Percentiles rank a stretch among this genome's conserved stretches.
phyloP scores from a whole-genome alignment of 1,140 invertebrate species.

The Drosophila sp. region DNA sequence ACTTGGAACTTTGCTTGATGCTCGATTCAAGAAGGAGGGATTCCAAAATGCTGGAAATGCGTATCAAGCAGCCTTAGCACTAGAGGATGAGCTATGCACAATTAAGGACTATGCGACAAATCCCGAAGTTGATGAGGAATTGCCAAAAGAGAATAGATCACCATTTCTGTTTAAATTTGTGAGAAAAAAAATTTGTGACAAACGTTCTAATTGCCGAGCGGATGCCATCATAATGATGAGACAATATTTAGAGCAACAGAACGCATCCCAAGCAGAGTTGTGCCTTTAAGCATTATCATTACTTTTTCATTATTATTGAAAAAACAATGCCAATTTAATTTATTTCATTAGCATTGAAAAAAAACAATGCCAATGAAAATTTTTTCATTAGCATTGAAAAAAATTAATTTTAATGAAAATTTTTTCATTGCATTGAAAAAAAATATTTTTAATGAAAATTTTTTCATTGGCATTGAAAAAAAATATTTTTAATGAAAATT shows the following conservation, averaged over 20 bases:
- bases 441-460: too few species aligned
- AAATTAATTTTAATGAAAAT: too few species aligned
- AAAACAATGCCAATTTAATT: too few species aligned
- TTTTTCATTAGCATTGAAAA: too few species aligned
- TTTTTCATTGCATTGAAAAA: too few species aligned
- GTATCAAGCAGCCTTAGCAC: conserved; percentile 2
- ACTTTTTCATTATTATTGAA: too few species aligned
- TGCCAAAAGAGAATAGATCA: conserved; percentile 5
- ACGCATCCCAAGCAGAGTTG: not conserved
- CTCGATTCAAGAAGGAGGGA: conserved; percentile 13
- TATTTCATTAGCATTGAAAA: too few species aligned
- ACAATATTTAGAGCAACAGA: conserved; percentile 16
- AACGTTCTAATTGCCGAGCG: conserved; percentile 3
- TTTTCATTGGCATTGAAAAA: too few species aligned
- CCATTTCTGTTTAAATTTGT: conserved; percentile 10
- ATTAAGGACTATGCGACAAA: conserved; percentile 5
- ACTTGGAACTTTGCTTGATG: conserved; percentile 1
- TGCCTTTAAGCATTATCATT: too few species aligned
- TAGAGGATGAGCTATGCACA: conserved; percentile 13
- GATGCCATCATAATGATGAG: conserved; percentile 7
- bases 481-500: too few species aligned
- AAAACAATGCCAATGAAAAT: too few species aligned
- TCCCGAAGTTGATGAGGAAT: conserved; percentile 2
- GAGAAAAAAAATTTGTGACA: not conserved
- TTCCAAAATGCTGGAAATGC: conserved; percentile 5